Evolutionary conservation across 2,888 invertebrate genomes (phyloP).

Genomic region (Tortricodes alternella): DNA sequence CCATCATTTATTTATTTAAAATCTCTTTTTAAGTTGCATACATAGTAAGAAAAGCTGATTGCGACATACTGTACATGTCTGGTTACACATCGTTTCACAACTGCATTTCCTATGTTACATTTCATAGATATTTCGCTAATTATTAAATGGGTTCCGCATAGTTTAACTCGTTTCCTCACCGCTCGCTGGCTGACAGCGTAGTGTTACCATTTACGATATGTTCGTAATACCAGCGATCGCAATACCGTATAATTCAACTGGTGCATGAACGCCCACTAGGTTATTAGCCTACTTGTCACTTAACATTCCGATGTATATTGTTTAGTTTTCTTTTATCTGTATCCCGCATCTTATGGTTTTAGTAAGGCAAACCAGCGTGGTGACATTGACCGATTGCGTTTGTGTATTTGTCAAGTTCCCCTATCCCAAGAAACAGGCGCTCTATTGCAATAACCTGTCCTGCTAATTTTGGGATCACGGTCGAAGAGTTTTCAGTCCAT

Average conservation of each 20-base stretch:
- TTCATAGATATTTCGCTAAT: not conserved
- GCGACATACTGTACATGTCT: not conserved
- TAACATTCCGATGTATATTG: constrained; percentile 4
- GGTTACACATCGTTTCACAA: not conserved
- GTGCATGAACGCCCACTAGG: constrained; percentile 17
- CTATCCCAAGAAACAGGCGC: too few species aligned
- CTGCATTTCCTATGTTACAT: not conserved
- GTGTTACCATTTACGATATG: constrained; percentile 30
- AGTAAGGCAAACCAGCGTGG: too few species aligned
- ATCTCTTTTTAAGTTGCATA: too few species aligned
- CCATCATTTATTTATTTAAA: too few species aligned
- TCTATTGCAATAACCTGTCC: too few species aligned
- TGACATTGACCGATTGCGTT: too few species aligned
- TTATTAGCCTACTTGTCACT: constrained; percentile 13
- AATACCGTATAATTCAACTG: constrained; percentile 27
- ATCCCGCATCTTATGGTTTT: too few species aligned
- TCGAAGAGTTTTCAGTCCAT: too few species aligned
- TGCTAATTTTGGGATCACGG: too few species aligned
- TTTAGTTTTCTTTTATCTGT: not conserved
- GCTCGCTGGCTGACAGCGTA: constrained; percentile 32
- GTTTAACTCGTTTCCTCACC: constrained; percentile 42
- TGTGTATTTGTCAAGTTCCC: too few species aligned
- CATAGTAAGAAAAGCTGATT: not conserved
- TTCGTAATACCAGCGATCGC: constrained; percentile 2
- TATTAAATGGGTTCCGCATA: constrained; percentile 36